Conservation (phyloP, 2,797 vertebrate species). For the Ambastaia sidthimunki region DNA sequence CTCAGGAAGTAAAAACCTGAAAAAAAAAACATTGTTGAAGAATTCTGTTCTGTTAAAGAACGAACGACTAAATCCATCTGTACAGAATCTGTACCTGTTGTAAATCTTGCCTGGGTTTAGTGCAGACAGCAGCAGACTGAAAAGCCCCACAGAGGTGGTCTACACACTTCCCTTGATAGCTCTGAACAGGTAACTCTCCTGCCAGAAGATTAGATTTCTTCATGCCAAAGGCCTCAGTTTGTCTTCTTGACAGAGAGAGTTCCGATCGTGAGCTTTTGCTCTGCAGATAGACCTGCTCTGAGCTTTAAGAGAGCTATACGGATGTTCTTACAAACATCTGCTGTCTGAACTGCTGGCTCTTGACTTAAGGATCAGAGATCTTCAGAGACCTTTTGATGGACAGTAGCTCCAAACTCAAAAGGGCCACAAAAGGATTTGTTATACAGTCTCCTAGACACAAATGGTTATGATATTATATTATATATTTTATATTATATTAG, state of each 20-base stretch:
- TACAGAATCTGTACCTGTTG: slow-evolving; percentile 3
- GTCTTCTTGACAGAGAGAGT: slow-evolving; percentile 10
- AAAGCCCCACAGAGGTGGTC: slow-evolving; percentile 9
- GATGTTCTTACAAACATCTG: slow-evolving; percentile 7
- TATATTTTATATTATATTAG: not conserved
- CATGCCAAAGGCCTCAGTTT: slow-evolving; percentile 28
- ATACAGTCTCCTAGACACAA: not conserved
- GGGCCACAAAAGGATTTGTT: too few species aligned
- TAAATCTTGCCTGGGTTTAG: slow-evolving; percentile 40
- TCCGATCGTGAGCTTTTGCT: not conserved
- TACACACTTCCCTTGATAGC: slow-evolving; percentile 29
- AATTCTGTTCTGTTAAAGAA: slow-evolving; percentile 38
- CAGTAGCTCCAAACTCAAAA: not conserved
- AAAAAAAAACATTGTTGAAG: not conserved
- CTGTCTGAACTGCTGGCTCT: not conserved
- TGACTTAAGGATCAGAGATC: not conserved
- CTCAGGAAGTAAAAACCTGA: not conserved
- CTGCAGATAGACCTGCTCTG: not conserved
- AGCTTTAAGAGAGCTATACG: slow-evolving; percentile 19
- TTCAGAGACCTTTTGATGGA: not conserved
- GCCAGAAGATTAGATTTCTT: slow-evolving; percentile 44
- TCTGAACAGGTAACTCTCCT: slow-evolving; percentile 52
- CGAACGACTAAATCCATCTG: slow-evolving; percentile 42
- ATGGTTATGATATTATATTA: not conserved
- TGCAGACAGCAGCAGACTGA: slow-evolving; percentile 24